Evolutionary conservation across 1,140 invertebrate genomes (phyloP), one percentile per base, ranked within the genome.

Genomic region (Pristionchus pacificus): DNA sequence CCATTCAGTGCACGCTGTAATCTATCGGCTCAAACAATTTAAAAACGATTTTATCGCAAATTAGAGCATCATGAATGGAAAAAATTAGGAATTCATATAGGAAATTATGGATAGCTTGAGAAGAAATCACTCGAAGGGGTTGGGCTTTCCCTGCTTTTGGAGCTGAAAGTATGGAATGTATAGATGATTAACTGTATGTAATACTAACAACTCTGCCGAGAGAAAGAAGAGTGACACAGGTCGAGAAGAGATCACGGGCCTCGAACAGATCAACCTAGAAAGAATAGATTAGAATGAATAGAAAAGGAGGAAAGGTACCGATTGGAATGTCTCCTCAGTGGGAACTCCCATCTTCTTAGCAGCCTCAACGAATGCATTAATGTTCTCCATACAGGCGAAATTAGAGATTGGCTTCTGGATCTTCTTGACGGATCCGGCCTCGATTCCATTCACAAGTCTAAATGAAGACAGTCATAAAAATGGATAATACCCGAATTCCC

Each of bases 381-480:
- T 97, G 84, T 98, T 97, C 86, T 97, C 95, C 95, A 97, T 97
- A 83, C 93, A 95, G 81, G 95, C 95, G 86, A 96, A 96, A n/a
- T 93, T 93, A 90, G 93, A 91, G 79, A 79, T 85, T 27, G 85
- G 82, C 78, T 89, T 88, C 84, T 94, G 93, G 72, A 94, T 89
- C 86, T 93, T 94, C 86, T 92, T 93, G 28, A 94, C 89, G 38
- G 88, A 88, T 27, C 90, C 90, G 0, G 90, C 88, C 58, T 83
- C 77, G 38, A 84, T 77, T 58, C 63, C 80, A 65, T 84, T 84
- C 33, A 79, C 84, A 24, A 79, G 55, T 64, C 83, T 84, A 55
- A 30, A 83, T n/a, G n/a, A n/a, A n/a, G n/a, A n/a, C n/a, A n/a
- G n/a, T n/a, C n/a, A n/a, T n/a, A n/a, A n/a, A 67, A 49, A 71